These are phyloP conservation scores for Beaufortia kweichowensis DNA, from an alignment of 2,113 vertebrate genomes.

Conservation along the genomic window DNA sequence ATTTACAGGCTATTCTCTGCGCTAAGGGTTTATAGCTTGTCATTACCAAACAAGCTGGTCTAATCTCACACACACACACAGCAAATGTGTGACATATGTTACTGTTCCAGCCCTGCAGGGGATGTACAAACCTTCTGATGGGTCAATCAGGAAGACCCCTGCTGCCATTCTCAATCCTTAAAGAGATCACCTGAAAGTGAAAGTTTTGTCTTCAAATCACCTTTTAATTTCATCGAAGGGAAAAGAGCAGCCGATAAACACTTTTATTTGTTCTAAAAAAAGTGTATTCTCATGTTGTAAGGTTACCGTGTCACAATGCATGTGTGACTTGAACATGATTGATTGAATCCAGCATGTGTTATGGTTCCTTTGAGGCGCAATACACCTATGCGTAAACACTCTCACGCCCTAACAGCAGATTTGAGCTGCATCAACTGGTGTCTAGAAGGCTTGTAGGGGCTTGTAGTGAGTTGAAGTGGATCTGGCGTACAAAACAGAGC, in stretches of 20 bases:
- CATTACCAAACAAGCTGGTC: background rate
- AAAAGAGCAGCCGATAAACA: too few relatives aligned
- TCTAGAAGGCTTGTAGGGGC: background rate
- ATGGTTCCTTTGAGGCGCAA: background rate
- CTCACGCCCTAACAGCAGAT: slow-evolving; percentile 10
- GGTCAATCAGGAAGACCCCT: slow-evolving; percentile 30
- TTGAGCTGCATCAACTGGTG: slow-evolving; percentile 9
- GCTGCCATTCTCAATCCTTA: background rate
- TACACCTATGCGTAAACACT: background rate
- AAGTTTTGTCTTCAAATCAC: background rate
- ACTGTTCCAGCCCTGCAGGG: slow-evolving; percentile 21
- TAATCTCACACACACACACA: slow-evolving; percentile 28
- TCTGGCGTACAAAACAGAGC: background rate
- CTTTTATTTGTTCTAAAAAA: too few relatives aligned
- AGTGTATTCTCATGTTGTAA: background rate
- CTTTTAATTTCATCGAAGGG: too few relatives aligned
- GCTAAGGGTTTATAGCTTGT: background rate
- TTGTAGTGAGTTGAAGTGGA: background rate
- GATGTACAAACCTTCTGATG: slow-evolving; percentile 27
- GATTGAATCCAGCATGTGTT: background rate
- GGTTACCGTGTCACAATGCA: background rate
- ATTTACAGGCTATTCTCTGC: slow-evolving; percentile 23
- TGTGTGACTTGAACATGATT: background rate
- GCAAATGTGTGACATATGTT: slow-evolving; percentile 53
- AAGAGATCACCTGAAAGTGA: background rate